phyloP scores from a whole-genome alignment of 2,888 invertebrate species.

The Eledone cirrhosa region DNA sequence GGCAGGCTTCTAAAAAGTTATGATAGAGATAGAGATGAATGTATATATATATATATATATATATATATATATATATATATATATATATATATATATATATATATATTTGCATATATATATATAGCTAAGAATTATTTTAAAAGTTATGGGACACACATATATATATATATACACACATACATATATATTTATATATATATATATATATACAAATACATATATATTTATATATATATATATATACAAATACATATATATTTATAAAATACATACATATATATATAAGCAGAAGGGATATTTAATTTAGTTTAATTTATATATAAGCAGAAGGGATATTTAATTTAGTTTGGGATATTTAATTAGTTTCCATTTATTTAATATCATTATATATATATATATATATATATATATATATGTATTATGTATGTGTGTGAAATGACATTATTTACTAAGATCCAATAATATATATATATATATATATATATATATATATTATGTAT shows the following conservation, averaged over 20 bases:
- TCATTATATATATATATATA: neutral
- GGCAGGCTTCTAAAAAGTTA: no score
- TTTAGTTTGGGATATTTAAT: no score
- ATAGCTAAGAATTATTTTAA: neutral
- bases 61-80: neutral
- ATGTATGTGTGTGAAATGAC: no score
- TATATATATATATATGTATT: constrained; percentile 12
- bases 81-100: neutral
- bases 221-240: constrained; percentile 1
- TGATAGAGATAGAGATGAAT: no score
- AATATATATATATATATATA: neutral
- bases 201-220: constrained; percentile 21
- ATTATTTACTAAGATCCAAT: neutral
- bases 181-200: neutral
- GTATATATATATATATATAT: neutral
- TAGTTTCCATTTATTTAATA: neutral
- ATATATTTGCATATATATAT: neutral
- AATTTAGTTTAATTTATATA: neutral
- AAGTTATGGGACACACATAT: neutral
- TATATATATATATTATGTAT: neutral
- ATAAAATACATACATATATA: neutral
- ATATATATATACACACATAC: neutral
- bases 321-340: no score
- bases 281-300: neutral
- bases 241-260: neutral